phyloP scores from a whole-genome alignment of 2,888 invertebrate genomes.

The Ectropis crepuscularia region DNA sequence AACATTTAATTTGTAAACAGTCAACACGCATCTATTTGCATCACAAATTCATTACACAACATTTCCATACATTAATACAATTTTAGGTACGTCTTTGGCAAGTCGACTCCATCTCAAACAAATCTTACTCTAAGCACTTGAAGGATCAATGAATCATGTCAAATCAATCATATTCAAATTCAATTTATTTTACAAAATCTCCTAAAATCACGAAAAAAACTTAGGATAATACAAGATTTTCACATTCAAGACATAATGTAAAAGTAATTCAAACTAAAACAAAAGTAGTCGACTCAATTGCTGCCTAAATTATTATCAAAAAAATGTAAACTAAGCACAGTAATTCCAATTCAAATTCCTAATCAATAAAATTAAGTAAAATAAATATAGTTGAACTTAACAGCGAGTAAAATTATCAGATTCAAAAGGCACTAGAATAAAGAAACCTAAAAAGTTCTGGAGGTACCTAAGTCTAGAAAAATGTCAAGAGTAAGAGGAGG shows the following conservation, averaged over 20 bases:
- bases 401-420: constrained; percentile 37
- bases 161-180: constrained; percentile 1
- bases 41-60: constrained; percentile 61
- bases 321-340: constrained; percentile 16
- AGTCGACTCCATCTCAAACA: constrained; percentile 57
- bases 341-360: constrained; percentile 11
- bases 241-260: neutral
- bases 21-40: constrained; percentile 65
- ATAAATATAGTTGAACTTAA: constrained; percentile 39
- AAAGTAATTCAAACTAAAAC: neutral
- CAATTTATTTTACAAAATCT: neutral
- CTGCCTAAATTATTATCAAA: neutral
- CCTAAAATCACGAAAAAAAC: neutral
- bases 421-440: constrained; percentile 27
- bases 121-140: constrained; percentile 29
- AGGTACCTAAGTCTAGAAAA: constrained; percentile 1
- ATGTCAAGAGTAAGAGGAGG: constrained; percentile 5
- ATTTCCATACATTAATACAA: constrained; percentile 55
- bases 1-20: constrained; percentile 76
- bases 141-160: constrained; percentile 10
- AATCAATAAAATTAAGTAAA: constrained; percentile 29
- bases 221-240: neutral
- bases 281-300: neutral
- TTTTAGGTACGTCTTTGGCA: constrained; percentile 70
- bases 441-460: constrained; percentile 6